Evolutionary conservation across 1,140 invertebrate genomes (phyloP), one percentile per base, ranked within the genome.

Genomic region (Chrysoperla carnea): DNA sequence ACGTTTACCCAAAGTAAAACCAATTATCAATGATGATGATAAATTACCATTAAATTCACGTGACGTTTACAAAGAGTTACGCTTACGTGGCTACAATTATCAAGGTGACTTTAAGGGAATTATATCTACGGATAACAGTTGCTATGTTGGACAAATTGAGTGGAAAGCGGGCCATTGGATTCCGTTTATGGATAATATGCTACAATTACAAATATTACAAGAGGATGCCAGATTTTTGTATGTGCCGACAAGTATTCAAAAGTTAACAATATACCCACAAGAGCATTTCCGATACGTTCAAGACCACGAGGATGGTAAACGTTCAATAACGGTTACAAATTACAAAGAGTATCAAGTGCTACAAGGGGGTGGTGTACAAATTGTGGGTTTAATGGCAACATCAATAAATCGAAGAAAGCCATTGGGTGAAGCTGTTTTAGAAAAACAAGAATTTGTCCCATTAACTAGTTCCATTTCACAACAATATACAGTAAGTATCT

Each of bases 361-460:
- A 4, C 36, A 37, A 42, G 33, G 31, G 23, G 69, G 67, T 23
- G 72, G 72, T 40, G 69, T 76, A 39, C 65, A 70, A 49, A 65
- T 75, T 15, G 60, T 66, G 48, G 75, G 73, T 46, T 54, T 79
- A 11, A 75, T 72, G 50, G 67, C 70, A 4, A 69, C 67, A 41
- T 54, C 38, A 6, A n/a, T 31, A 8, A 38, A 13, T 43, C 48
- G 40, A 13, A 42, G 15, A 9, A 33, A 23, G 15, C 12, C 23
- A 6, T 13, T 29, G 50, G 52, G 54, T 44, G 36, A 56, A 12
- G 72, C 69, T 37, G 51, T 59, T 23, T 49, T 69, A 15, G 74
- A 70, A 54, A 60, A 62, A 41, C 73, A 66, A 47, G 49, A 51
- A n/a, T 73, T 76, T 49, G 59, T 72, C 14, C 70, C 72, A 17